Evolutionary conservation across 1,140 invertebrate genomes (phyloP).

Genomic region (Apis mellifera): DNA sequence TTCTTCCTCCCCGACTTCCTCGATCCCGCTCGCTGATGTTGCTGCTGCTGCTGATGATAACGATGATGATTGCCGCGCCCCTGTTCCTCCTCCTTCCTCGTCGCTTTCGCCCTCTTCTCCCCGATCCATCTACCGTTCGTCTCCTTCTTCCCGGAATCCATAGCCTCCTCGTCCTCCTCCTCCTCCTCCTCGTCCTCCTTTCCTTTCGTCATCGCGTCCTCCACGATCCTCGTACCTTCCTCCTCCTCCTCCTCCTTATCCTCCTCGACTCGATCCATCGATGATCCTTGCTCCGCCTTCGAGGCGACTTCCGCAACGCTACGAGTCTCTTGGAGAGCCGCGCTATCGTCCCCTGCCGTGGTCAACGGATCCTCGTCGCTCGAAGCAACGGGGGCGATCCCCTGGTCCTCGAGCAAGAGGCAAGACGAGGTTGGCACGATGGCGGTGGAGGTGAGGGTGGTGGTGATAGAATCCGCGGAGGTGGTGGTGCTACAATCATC

Average conservation of each 20-base stretch:
- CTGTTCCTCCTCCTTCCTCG: not conserved
- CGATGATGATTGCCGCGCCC: not conserved
- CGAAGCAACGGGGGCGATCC: not conserved
- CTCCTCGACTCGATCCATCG: too few species aligned
- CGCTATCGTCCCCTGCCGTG: too few species aligned
- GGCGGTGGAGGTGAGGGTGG: not conserved
- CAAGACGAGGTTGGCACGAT: not conserved
- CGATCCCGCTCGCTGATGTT: not conserved
- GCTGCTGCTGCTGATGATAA: too few species aligned
- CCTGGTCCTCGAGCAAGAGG: not conserved
- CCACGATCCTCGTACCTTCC: not conserved
- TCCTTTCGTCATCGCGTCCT: too few species aligned
- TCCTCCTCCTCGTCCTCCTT: too few species aligned
- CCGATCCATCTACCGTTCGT: not conserved
- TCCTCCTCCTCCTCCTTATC: too few species aligned
- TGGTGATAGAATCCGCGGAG: too few species aligned
- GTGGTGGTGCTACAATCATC: slow-evolving; percentile 1
- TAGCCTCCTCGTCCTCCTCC: not conserved
- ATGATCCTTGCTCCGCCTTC: not conserved
- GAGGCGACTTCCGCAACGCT: not conserved
- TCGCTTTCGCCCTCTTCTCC: not conserved
- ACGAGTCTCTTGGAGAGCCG: too few species aligned
- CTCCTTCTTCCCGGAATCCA: not conserved
- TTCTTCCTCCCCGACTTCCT: slow-evolving; percentile 31
- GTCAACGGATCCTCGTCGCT: too few species aligned